Conservation (phyloP, 2,888 invertebrate genomes). For the Leptopilina drosophilae region DNA sequence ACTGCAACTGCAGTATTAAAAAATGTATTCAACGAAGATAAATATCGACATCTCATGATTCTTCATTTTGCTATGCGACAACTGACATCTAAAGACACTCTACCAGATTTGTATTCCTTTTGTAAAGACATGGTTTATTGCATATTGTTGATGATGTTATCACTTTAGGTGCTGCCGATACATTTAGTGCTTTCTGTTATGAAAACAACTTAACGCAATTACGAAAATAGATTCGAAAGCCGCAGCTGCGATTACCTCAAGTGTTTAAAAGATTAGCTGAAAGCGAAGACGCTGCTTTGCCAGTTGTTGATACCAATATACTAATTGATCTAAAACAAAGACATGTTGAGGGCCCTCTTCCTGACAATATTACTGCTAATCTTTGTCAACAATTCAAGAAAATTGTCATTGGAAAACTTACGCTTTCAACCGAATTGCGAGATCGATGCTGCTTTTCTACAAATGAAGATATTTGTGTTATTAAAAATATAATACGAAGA, state of each 20-base stretch:
- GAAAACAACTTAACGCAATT: slow-evolving; percentile 10
- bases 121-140: too few species aligned
- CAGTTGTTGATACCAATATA: not conserved
- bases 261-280: not conserved
- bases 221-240: slow-evolving; percentile 8
- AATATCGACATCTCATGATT: not conserved
- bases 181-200: slow-evolving; percentile 5
- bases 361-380: not conserved
- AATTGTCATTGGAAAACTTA: not conserved
- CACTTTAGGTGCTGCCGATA: not conserved
- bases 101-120: not conserved
- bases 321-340: not conserved
- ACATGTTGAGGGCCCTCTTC: slow-evolving; percentile 19
- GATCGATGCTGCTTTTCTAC: slow-evolving; percentile 28
- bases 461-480: not conserved
- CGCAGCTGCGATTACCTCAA: not conserved
- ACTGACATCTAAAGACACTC: not conserved
- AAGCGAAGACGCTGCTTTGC: not conserved
- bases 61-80: not conserved
- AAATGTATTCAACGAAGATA: not conserved
- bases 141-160: not conserved
- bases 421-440: not conserved
- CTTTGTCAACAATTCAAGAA: slow-evolving; percentile 23
- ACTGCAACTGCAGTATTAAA: not conserved
- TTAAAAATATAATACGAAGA: slow-evolving; percentile 13